These are phyloP conservation scores for Myiotriccus ornatus DNA, from an alignment of 2,797 vertebrate genomes.

Conservation along the genomic window DNA sequence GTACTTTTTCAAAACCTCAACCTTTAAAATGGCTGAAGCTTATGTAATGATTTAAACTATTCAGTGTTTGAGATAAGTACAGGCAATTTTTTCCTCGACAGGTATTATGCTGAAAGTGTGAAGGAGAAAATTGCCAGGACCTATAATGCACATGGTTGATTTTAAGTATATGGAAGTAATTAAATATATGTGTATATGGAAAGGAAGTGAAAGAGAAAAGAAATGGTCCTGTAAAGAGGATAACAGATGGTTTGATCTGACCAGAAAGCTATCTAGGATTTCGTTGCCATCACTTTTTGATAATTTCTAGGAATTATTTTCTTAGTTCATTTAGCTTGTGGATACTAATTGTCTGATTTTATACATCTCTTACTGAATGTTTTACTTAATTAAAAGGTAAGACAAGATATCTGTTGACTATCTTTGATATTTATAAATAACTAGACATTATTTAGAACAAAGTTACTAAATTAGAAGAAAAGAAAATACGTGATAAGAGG, in stretches of 20 bases:
- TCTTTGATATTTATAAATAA: conserved; percentile 29
- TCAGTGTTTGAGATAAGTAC: not conserved
- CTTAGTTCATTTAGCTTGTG: not conserved
- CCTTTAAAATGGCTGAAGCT: not conserved
- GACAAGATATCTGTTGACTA: conserved; percentile 1
- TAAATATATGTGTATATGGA: not conserved
- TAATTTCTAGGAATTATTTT: conserved; percentile 7
- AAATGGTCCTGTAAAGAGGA: not conserved
- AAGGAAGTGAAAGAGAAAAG: conserved; percentile 7
- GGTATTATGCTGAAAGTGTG: not conserved
- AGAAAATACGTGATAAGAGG: conserved; percentile 33
- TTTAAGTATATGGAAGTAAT: conserved; percentile 6
- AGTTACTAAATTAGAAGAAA: conserved; percentile 39
- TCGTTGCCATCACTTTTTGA: not conserved
- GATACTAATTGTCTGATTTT: not conserved
- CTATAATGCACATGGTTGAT: not conserved
- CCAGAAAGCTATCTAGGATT: not conserved
- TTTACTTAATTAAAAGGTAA: conserved; percentile 21
- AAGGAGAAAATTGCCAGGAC: not conserved
- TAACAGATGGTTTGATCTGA: conserved; percentile 13
- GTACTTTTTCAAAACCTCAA: not conserved
- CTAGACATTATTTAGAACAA: not conserved
- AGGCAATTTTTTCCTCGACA: not conserved
- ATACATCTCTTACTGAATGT: not conserved
- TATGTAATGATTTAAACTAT: not conserved